phyloP scores from a whole-genome alignment of 2,797 vertebrate species.

The Tangara arthus region DNA sequence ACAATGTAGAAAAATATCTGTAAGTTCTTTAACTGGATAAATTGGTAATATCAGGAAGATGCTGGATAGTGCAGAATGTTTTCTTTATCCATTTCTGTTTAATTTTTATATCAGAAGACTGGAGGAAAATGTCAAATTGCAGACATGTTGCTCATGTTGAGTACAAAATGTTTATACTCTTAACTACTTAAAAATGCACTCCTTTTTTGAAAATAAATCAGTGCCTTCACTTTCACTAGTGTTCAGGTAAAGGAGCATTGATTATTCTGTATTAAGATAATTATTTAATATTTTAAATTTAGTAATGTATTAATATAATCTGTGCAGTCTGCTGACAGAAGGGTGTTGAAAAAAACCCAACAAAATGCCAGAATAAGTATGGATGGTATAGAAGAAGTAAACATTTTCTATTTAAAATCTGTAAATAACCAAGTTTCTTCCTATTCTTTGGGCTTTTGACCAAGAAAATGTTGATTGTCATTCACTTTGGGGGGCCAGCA shows the following conservation, averaged over 20 bases:
- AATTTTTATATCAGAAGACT: background rate
- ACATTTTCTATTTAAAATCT: background rate
- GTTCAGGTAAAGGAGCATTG: background rate
- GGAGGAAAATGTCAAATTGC: background rate
- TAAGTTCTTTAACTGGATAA: background rate
- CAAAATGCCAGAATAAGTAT: background rate
- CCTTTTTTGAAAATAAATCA: background rate
- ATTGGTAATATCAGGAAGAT: background rate
- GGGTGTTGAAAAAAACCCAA: background rate
- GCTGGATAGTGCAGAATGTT: background rate
- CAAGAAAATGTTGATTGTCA: constrained; percentile 2
- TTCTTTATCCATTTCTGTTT: background rate
- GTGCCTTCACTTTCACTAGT: background rate
- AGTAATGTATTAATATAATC: background rate
- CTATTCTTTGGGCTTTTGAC: background rate
- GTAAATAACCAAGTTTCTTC: background rate
- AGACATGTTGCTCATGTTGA: background rate
- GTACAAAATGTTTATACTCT: background rate
- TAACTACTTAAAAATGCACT: background rate
- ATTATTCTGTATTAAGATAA: background rate
- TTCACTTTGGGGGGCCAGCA: background rate
- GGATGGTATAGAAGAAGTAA: background rate
- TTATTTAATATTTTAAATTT: background rate
- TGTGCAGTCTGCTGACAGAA: background rate
- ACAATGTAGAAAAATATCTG: background rate